Evolutionary conservation across 2,113 vertebrate species (phyloP).

Genomic region (Cephalopterus ornatus): DNA sequence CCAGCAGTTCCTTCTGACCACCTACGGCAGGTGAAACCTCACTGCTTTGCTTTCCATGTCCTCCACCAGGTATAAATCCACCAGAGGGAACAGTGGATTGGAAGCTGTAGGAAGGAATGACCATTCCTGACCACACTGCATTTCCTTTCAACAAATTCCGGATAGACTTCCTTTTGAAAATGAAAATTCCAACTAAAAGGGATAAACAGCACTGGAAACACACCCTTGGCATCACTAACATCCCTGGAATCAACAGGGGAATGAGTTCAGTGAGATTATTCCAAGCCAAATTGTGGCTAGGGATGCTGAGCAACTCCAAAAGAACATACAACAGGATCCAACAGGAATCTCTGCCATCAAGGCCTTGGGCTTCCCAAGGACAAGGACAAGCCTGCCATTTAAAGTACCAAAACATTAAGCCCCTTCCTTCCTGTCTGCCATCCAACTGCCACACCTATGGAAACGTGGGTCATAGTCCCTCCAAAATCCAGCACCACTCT

Average conservation of each 20-base stretch:
- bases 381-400: not conserved
- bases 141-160: not conserved
- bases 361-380: not conserved
- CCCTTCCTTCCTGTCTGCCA: not conserved
- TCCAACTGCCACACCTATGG: not conserved
- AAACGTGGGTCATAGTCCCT: not conserved
- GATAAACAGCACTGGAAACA: not conserved
- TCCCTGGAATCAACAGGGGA: not conserved
- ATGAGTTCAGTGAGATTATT: not conserved
- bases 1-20: not conserved
- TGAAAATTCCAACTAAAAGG: not conserved
- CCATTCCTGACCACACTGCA: not conserved
- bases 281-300: not conserved
- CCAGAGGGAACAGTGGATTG: not conserved
- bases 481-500: not conserved
- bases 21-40: constrained; percentile 12
- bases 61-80: not conserved
- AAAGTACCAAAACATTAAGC: not conserved
- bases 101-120: not conserved
- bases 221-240: not conserved
- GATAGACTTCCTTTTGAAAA: not conserved
- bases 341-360: not conserved
- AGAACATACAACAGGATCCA: not conserved
- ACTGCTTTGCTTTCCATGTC: constrained; percentile 12
- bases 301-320: not conserved